Evolutionary conservation across 1,140 invertebrate species (phyloP), one percentile per base, ranked within the genome.

Genomic region (Asobara japonica): DNA sequence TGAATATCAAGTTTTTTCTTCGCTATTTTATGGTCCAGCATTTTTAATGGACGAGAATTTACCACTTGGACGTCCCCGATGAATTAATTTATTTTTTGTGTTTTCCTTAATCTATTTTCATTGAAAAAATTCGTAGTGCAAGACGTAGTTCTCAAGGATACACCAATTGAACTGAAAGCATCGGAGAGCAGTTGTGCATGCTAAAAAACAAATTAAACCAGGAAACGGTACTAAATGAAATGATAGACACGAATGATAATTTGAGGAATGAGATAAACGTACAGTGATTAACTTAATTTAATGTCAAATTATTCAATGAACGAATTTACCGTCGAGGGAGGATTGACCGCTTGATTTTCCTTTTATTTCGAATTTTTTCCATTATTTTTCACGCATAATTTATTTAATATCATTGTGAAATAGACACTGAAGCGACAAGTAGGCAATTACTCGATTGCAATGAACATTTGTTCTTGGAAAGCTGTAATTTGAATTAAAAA

Each of bases 121-220:
- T 60, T 65, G 13, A 41, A 33, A 70, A 79, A 83, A 83, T 82
- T 80, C 83, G 85, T 90, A 97, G 95, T 98, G 96, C 96, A 97
- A 91, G 97, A 98, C 92, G 96, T 98, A 88, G 94, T 97, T 86
- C 93, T 98, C 85, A 96, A 97, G 91, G 96, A 98, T 84, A 95
- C 96, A 82, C 95, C 96, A 77, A 94, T 94, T 80, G 96, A 98
- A 90, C 92, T 91, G 81, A 94, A 94, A 91, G 94, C 95, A 88
- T 91, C 93, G 80, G 95, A 97, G 88, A 94, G 94, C 83, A 94
- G 94, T 85, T 98, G 96, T 91, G 93, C 95, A 89, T 97, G 96
- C 89, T 97, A 92, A 91, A 81, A 45, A 72, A 82, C 77, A 82
- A 45, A 71, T 71, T 71, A 73, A 45, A 65, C n/a, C 66, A 65